These are phyloP conservation scores for Archaeoteleia sp. DNA, from an alignment of 2,888 invertebrate species.

Conservation along the genomic window DNA sequence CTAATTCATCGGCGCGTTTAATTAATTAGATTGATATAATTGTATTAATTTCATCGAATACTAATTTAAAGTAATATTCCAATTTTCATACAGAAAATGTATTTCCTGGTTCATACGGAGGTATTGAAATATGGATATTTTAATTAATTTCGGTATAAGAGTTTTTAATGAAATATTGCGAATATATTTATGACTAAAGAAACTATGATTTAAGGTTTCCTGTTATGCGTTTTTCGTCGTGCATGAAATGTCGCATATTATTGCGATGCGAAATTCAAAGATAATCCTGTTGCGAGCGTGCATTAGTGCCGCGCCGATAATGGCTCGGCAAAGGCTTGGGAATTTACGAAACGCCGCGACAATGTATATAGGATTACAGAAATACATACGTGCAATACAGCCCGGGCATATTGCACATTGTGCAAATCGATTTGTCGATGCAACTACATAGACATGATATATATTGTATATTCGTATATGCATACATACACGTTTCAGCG, in stretches of 20 bases:
- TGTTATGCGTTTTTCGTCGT: slow-evolving; percentile 46
- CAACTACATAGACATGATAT: slow-evolving; percentile 29
- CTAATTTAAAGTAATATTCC: no score
- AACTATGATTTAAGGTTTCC: slow-evolving; percentile 46
- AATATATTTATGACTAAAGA: slow-evolving; percentile 31
- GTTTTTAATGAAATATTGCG: slow-evolving; percentile 14
- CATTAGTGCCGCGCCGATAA: slow-evolving; percentile 62
- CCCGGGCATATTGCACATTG: slow-evolving; percentile 44
- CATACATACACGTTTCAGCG: slow-evolving; percentile 3
- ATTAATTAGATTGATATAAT: no score
- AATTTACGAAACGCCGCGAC: slow-evolving; percentile 58
- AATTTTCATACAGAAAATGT: no score
- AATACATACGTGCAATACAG: slow-evolving; percentile 41
- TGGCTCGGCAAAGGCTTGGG: slow-evolving; percentile 56
- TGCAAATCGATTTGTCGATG: slow-evolving; percentile 49
- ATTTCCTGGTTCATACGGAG: no score
- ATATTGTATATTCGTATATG: slow-evolving; percentile 33
- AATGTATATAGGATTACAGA: slow-evolving; percentile 47
- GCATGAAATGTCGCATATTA: slow-evolving; percentile 38
- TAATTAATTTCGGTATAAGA: slow-evolving; percentile 28
- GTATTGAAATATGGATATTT: slow-evolving; percentile 4
- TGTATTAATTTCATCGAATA: no score
- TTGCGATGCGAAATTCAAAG: slow-evolving; percentile 57
- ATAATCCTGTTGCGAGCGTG: slow-evolving; percentile 62
- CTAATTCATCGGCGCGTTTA: no score